Percentiles rank a stretch among this genome's conserved stretches.
Evolutionary conservation across 2,888 invertebrate species (phyloP).

Genomic region (Elmis aenea): DNA sequence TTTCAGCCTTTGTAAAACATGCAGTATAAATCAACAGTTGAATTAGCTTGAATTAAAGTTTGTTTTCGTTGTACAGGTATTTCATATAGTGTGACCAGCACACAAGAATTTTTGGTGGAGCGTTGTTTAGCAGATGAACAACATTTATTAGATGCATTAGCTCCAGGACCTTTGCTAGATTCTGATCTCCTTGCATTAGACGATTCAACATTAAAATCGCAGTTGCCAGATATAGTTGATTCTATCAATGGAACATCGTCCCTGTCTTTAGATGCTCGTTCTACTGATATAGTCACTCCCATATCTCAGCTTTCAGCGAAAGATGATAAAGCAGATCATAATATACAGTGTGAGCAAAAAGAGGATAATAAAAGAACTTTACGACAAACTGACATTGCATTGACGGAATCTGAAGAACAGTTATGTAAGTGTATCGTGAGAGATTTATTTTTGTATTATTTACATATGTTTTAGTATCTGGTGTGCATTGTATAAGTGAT

Average conservation of each 20-base stretch:
- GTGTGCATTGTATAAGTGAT: conserved; percentile 49
- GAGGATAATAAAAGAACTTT: conserved; percentile 11
- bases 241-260: conserved; percentile 14
- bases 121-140: conserved; percentile 39
- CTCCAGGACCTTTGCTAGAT: conserved; percentile 33
- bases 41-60: too few relatives aligned
- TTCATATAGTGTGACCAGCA: conserved; percentile 27
- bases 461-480: conserved; percentile 38
- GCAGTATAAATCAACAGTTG: too few relatives aligned
- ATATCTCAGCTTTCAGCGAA: too few relatives aligned
- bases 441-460: too few relatives aligned
- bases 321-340: not conserved
- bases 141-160: conserved; percentile 37
- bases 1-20: too few relatives aligned
- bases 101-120: conserved; percentile 36
- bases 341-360: not conserved
- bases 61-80: too few relatives aligned
- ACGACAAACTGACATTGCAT: conserved; percentile 13
- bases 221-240: conserved; percentile 34
- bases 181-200: conserved; percentile 39
- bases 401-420: conserved; percentile 34
- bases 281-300: too few relatives aligned
- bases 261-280: not conserved
- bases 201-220: conserved; percentile 39
- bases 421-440: conserved; percentile 40